Base-by-base conservation (phyloP, 2,888 invertebrate species). In the Endomychus coccineus region DNA sequence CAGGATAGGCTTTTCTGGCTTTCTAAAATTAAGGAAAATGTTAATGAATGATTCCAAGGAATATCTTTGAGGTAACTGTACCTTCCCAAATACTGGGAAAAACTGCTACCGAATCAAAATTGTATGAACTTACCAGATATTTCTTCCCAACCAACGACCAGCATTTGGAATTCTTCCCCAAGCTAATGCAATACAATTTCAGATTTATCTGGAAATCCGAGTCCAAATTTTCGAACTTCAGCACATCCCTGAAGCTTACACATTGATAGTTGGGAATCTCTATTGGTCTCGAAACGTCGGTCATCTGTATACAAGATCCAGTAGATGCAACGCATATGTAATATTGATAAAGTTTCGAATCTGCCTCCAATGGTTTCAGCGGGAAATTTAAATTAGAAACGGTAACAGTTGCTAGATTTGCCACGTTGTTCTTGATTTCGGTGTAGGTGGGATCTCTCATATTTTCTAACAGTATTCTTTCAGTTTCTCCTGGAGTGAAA, bases 151-250 rank as follows among this genome's bases (percentile, higher is more conserved):
- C n/a, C n/a, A n/a, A n/a, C n/a, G n/a, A n/a, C n/a, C n/a, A n/a
- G n/a, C n/a, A n/a, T n/a, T n/a, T 25, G 7, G 27, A 9, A 6
- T 12, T 25, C n/a, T 40, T 31, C 15, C 37, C 29, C 11, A 50
- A 13, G 12, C 33, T 47, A 23, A 73, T 46, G 42, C 67, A 66
- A 39, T 69, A 74, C 11, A 75, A 55, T 36, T 69, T 64, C 3
- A 71, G 57, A 7, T 55, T 60, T 9, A 74, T 55, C 31, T 64
- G 60, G 25, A 71, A 68, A 30, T 64, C 52, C 0, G 65, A 51
- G 1, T 49, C 45, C 1, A 68, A 39, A 15, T 63, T 54, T 7
- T 46, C 54, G 19, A 73, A 66, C 1, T 41, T 41, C 16, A 62
- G 52, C 2, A 34, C 28, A 3, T 54, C 59, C 0, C 54, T 45